Conservation (phyloP, 2,113 vertebrate species). For the Phoenicopterus ruber region DNA sequence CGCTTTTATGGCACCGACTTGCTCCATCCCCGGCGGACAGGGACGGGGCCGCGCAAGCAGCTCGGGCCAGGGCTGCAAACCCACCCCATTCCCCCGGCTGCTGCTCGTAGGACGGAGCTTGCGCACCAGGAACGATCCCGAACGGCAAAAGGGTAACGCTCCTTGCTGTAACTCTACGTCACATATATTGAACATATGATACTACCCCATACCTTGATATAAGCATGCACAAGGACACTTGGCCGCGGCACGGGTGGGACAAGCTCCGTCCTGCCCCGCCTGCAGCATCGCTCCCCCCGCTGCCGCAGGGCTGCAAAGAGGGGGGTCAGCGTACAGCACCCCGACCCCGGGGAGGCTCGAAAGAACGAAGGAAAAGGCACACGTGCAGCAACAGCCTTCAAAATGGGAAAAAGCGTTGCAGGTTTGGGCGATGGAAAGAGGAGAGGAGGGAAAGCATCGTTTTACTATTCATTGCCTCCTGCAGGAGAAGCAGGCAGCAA, state of each 20-base stretch:
- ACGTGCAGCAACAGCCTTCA: neutral
- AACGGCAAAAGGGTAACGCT: neutral
- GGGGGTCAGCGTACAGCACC: neutral
- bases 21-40: neutral
- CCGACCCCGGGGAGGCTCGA: fast-evolving
- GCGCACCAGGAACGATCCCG: neutral
- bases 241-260: neutral
- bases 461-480: neutral
- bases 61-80: neutral
- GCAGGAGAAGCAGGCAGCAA: neutral
- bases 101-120: neutral
- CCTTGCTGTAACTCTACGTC: neutral
- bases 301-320: neutral
- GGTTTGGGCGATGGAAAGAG: neutral
- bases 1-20: neutral
- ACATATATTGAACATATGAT: fast-evolving
- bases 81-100: fast-evolving
- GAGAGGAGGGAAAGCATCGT: neutral
- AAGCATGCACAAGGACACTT: neutral
- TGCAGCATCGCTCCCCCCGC: neutral
- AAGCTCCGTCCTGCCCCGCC: neutral
- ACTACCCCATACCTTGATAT: fast-evolving
- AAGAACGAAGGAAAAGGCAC: neutral
- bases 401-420: neutral
- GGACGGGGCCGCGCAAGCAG: neutral